Percentiles rank a stretch among this genome's conserved stretches.
These are phyloP conservation scores for Melikaiella ostensackeni DNA, from an alignment of 2,888 invertebrate genomes.

Conservation along the genomic window DNA sequence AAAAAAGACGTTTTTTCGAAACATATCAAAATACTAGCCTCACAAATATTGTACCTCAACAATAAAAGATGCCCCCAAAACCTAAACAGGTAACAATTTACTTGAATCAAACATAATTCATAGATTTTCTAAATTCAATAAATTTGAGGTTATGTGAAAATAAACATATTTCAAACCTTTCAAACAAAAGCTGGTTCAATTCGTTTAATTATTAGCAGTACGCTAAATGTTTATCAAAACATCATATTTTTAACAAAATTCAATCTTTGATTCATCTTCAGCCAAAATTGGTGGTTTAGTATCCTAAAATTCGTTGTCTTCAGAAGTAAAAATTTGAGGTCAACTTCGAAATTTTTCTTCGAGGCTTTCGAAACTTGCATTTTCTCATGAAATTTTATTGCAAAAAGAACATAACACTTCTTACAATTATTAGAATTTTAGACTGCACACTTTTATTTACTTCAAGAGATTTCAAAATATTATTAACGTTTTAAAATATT, in stretches of 20 bases:
- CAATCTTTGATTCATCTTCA: not conserved
- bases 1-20: not conserved
- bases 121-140: not conserved
- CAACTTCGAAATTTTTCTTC: not conserved
- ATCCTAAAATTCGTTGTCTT: not conserved
- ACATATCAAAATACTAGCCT: not conserved
- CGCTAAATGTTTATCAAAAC: not conserved
- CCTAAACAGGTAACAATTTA: constrained; percentile 44
- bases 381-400: not conserved
- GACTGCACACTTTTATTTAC: not conserved
- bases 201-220: not conserved
- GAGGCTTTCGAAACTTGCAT: not conserved
- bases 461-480: not conserved
- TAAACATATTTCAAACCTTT: not conserved
- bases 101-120: not conserved
- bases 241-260: not conserved
- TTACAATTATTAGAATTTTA: not conserved
- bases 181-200: not conserved
- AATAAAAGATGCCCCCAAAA: constrained; percentile 55
- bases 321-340: not conserved
- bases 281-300: not conserved
- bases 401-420: not conserved
- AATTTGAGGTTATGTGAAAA: constrained; percentile 3
- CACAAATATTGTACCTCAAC: not conserved
- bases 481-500: too few species aligned